These are phyloP conservation scores for Nebria ingens DNA, from an alignment of 1,140 invertebrate genomes.

Conservation along the genomic window DNA sequence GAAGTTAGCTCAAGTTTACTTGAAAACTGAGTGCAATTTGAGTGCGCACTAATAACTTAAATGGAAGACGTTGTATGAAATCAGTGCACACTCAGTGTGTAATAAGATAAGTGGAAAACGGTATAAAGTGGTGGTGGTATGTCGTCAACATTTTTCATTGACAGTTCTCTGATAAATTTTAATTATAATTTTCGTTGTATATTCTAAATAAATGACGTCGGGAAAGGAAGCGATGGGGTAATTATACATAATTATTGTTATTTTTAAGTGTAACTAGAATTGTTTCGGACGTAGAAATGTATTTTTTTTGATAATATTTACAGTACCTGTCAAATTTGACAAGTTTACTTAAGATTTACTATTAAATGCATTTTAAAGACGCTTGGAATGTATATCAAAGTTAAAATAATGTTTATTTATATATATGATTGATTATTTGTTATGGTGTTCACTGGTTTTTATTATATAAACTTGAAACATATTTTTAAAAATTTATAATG, in stretches of 20 bases:
- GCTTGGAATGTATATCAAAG: too few species aligned
- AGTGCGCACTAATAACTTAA: background rate
- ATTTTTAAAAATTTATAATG: too few species aligned
- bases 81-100: too few species aligned
- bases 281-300: background rate
- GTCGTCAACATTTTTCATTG: slow-evolving; percentile 8
- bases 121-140: background rate
- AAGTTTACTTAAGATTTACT: too few species aligned
- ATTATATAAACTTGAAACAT: too few species aligned
- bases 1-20: too few species aligned
- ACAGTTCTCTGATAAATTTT: slow-evolving; percentile 6
- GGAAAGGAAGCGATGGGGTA: slow-evolving; percentile 54
- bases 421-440: too few species aligned
- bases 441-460: too few species aligned
- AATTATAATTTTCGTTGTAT: slow-evolving; percentile 5
- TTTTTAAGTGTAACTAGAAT: too few species aligned
- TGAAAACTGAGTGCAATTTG: too few species aligned
- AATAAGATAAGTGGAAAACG: background rate
- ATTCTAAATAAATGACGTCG: slow-evolving; percentile 45
- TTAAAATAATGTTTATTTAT: too few species aligned
- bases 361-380: too few species aligned
- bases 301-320: slow-evolving; percentile 4
- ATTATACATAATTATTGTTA: slow-evolving; percentile 27
- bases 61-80: background rate
- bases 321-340: slow-evolving; percentile 14